These are phyloP conservation scores for Pristionchus exspectatus DNA, from an alignment of 2,888 invertebrate genomes.

Conservation along the genomic window DNA sequence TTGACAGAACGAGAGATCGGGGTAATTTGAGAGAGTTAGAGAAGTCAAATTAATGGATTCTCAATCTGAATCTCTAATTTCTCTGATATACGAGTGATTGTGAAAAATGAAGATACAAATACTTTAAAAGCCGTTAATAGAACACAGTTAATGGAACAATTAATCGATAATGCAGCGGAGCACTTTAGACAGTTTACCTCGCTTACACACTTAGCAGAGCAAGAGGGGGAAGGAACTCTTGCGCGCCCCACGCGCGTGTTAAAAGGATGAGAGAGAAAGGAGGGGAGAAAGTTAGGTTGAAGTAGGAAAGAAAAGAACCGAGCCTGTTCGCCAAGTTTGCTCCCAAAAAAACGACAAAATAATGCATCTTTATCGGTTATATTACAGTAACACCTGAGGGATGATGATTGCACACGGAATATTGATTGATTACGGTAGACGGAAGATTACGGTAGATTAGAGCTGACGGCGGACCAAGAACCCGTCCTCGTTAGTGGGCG, in stretches of 20 bases:
- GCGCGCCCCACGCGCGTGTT: slow-evolving; percentile 17
- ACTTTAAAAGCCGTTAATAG: no score
- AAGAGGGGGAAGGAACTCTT: background rate
- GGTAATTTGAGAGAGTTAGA: background rate
- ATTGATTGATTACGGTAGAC: background rate
- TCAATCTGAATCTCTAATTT: no score
- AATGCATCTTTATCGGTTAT: slow-evolving; percentile 20
- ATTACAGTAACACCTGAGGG: slow-evolving; percentile 38
- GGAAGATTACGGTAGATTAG: background rate
- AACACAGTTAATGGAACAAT: background rate
- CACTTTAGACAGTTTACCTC: background rate
- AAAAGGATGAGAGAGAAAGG: slow-evolving; percentile 32
- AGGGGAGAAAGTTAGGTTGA: background rate
- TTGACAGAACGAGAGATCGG: background rate
- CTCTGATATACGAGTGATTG: background rate
- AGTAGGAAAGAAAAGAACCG: background rate
- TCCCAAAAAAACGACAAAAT: background rate
- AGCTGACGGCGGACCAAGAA: slow-evolving; percentile 62
- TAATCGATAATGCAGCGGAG: background rate
- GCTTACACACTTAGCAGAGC: background rate
- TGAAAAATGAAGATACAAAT: background rate
- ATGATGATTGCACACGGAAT: slow-evolving; percentile 41
- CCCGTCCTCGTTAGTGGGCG: slow-evolving; percentile 64
- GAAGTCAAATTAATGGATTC: background rate
- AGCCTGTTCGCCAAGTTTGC: background rate